These are phyloP conservation scores for Chiloscyllium punctatum DNA, from an alignment of 2,797 vertebrate genomes.

Conservation along the genomic window DNA sequence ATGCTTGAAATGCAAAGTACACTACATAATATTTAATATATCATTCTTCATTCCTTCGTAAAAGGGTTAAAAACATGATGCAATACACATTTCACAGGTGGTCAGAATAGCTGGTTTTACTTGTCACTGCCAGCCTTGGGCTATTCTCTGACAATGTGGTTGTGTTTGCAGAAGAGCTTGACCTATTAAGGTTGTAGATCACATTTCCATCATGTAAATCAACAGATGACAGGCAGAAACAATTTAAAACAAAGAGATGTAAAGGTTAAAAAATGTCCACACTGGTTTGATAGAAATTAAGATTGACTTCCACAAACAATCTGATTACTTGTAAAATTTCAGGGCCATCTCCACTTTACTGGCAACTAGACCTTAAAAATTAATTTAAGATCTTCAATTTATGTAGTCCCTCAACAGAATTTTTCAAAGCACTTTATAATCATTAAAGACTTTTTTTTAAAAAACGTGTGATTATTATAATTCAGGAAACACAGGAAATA, in stretches of 20 bases:
- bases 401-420: background rate
- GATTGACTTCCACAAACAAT: background rate
- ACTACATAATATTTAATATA: background rate
- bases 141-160: background rate
- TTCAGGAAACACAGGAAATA: too few species aligned
- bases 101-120: constrained; percentile 24
- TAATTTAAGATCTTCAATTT: background rate
- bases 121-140: background rate
- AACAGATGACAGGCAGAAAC: constrained; percentile 41
- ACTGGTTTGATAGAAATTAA: background rate
- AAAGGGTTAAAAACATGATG: background rate
- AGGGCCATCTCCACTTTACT: background rate
- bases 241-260: constrained; percentile 44
- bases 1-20: background rate
- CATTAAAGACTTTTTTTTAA: background rate
- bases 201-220: constrained; percentile 44
- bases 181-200: constrained; percentile 32
- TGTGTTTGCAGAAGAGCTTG: background rate
- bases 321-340: background rate
- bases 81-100: background rate
- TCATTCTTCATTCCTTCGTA: background rate
- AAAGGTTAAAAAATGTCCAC: background rate
- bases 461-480: background rate
- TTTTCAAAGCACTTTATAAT: background rate
- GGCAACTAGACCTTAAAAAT: background rate